These are phyloP conservation scores for Pantherophis vulpinus DNA, from an alignment of 2,797 vertebrate species.

Conservation along the genomic window DNA sequence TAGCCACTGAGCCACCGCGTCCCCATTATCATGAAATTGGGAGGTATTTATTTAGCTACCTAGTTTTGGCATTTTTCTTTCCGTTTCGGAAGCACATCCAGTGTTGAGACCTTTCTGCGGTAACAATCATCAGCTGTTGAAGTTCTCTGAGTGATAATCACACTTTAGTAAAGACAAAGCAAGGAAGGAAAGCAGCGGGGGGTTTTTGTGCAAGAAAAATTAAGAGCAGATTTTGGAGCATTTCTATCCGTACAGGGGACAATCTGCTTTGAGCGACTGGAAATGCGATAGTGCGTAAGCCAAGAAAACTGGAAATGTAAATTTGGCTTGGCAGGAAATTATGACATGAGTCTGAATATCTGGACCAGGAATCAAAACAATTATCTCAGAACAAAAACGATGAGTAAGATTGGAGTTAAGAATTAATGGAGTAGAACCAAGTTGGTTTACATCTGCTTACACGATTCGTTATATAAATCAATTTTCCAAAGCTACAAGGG, in stretches of 20 bases:
- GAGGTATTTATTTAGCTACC: no score
- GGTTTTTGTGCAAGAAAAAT: not conserved
- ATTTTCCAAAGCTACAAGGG: not conserved
- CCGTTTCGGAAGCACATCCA: not conserved
- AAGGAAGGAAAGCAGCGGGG: not conserved
- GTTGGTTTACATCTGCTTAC: not conserved
- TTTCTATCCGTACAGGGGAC: not conserved
- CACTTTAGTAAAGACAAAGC: not conserved
- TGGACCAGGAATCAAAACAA: not conserved
- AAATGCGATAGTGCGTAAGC: not conserved
- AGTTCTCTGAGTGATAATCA: not conserved
- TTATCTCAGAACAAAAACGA: not conserved
- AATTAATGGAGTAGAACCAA: not conserved
- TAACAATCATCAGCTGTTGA: no score
- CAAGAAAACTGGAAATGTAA: not conserved
- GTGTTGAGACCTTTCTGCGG: not conserved
- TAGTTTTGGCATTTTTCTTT: not conserved
- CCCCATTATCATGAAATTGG: not conserved
- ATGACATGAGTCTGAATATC: not conserved
- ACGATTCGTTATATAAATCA: not conserved
- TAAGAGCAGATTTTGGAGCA: not conserved
- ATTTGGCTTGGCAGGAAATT: not conserved
- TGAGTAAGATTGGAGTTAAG: not conserved
- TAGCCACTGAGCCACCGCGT: no score
- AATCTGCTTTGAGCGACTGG: not conserved